Evolutionary conservation across 2,888 invertebrate species (phyloP).

Genomic region (Harpagoxenus sublaevis): DNA sequence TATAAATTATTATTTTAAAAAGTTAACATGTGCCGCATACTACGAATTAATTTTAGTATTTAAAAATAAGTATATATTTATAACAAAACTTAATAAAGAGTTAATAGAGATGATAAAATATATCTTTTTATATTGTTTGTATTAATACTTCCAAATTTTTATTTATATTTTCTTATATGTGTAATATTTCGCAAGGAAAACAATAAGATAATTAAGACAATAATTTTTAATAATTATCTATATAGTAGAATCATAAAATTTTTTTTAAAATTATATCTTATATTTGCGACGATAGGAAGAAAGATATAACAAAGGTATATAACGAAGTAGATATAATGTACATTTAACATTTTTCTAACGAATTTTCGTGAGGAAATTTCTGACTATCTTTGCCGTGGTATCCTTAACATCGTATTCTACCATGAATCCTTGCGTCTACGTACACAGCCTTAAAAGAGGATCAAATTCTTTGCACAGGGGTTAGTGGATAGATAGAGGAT

Average conservation of each 20-base stretch:
- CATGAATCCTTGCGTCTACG: neutral
- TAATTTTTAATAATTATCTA: neutral
- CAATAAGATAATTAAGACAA: neutral
- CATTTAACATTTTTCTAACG: neutral
- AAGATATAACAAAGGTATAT: neutral
- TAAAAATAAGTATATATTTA: neutral
- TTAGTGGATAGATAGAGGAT: neutral
- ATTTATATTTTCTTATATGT: neutral
- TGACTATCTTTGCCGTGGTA: neutral
- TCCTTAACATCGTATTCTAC: neutral
- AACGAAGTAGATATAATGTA: conserved; percentile 1
- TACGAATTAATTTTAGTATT: neutral
- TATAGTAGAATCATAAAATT: neutral
- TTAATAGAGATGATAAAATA: neutral
- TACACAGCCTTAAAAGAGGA: conserved; percentile 22
- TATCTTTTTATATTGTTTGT: neutral
- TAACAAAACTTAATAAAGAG: neutral
- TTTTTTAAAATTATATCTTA: neutral
- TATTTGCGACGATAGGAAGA: neutral
- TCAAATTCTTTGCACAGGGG: conserved; percentile 14
- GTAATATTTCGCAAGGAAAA: neutral
- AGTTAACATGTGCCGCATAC: neutral
- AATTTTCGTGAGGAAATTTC: neutral
- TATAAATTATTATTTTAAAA: neutral
- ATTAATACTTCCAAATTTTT: neutral